Base-by-base conservation (phyloP, 2,797 vertebrate genomes). In the Sternarchorhynchus goeldii region DNA sequence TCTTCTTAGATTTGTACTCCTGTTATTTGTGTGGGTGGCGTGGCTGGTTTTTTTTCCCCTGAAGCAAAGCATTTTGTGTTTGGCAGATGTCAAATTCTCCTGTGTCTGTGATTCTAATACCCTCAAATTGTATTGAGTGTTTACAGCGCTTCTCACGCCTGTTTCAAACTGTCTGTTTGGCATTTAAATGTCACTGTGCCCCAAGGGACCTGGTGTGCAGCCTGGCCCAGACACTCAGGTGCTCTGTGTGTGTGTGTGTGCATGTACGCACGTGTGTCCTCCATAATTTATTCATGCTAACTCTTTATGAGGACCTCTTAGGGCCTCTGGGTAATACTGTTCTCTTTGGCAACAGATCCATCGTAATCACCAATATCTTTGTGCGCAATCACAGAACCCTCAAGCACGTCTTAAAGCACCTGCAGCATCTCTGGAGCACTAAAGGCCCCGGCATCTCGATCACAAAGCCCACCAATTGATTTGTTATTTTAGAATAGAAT, bases 101-200 rank as follows among this genome's bases (percentile, higher is more conserved):
- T 50, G 45, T 3, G 12, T 50, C 45, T 50, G 45, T 14, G 12
- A 50, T 50, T 50, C 45, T 14, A 50, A 50, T 50, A 50, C 45
- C 14, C 10, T 50, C 45, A 50, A 50, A 50, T 14, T 50, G 2
- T 50, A 50, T 12, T 50, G 20, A 60, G 20, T 57, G 20, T 60
- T 63, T 6, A 62, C 31, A 45, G 74, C 21, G 60, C 58, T 39
- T 77, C 56, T 81, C 64, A 73, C 59, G 75, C 57, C 57, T 32
- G 60, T 17, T 41, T 63, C 64, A 74, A 81, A 77, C 58, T 6
- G 2, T 66, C 56, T 0, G 2, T 36, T 36, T 81, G 70, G 63
- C 75, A 74, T 81, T 81, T 81, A 81, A 81, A 81, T 81, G 80
- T 74, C 71, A n/a, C 58, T 36, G 41, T 74, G 68, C 58, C 68